phyloP scores from a whole-genome alignment of 2,113 vertebrate species.

The Ceuthmochares aereus region DNA sequence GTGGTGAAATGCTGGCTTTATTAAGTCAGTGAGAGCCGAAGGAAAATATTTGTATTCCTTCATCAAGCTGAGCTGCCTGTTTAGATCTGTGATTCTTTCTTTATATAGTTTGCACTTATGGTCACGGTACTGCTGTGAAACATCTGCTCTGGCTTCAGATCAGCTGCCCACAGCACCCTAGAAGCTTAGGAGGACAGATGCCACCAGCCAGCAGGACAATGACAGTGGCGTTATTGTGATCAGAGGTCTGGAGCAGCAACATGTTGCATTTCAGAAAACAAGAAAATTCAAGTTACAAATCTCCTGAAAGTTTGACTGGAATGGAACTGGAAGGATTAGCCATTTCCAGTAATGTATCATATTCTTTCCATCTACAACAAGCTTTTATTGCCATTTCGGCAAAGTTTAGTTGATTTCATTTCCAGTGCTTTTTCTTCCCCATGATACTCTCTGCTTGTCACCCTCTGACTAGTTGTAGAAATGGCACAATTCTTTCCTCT shows the following conservation, averaged over 20 bases:
- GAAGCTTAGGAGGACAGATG: background rate
- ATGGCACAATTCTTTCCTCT: background rate
- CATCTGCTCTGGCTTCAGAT: background rate
- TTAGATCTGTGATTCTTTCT: background rate
- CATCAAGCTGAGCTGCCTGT: background rate
- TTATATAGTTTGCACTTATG: background rate
- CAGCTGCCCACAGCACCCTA: background rate
- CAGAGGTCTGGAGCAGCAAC: background rate
- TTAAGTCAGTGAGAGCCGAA: background rate
- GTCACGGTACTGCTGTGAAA: background rate
- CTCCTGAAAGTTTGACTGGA: background rate
- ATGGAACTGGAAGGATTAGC: background rate
- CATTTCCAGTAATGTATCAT: background rate
- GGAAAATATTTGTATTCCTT: background rate
- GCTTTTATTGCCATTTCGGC: slow-evolving; percentile 11
- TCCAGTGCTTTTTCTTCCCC: background rate
- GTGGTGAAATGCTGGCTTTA: background rate
- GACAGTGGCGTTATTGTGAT: background rate
- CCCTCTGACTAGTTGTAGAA: slow-evolving; percentile 33
- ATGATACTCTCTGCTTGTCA: background rate
- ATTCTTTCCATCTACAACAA: slow-evolving; percentile 15
- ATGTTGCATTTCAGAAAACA: background rate
- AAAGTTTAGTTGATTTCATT: background rate
- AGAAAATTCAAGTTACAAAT: background rate
- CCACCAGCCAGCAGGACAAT: background rate